These are phyloP conservation scores for Epinephelus lanceolatus DNA, from an alignment of 2,113 vertebrate species.

Conservation along the genomic window DNA sequence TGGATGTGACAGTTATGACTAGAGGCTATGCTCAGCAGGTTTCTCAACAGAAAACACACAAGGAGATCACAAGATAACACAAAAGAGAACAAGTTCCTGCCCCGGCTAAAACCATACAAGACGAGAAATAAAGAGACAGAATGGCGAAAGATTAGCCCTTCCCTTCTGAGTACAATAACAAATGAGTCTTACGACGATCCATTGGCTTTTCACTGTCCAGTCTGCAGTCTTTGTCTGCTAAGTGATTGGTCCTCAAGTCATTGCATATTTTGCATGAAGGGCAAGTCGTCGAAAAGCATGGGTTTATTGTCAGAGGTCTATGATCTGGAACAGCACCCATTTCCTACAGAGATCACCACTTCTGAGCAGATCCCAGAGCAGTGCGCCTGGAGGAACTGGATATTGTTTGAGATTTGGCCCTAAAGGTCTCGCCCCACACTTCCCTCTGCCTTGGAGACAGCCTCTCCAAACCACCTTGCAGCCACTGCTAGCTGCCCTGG, in stretches of 20 bases:
- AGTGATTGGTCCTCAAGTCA: conserved; percentile 1
- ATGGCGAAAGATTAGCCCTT: conserved; percentile 35
- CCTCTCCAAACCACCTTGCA: background rate
- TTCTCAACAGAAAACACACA: conserved; percentile 61
- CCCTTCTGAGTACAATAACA: conserved; percentile 3
- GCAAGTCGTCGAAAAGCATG: background rate
- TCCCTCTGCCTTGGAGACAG: background rate
- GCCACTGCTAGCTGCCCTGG: conserved; percentile 82
- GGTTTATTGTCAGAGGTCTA: conserved; percentile 10
- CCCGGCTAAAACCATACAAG: conserved; percentile 19
- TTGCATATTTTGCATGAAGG: conserved; percentile 16
- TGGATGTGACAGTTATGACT: conserved; percentile 65
- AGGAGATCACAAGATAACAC: conserved; percentile 54
- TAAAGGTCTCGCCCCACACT: conserved; percentile 21
- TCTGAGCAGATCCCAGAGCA: conserved; percentile 27
- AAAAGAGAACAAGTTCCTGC: conserved; percentile 48
- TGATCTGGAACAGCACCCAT: conserved; percentile 20
- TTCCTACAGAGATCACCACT: conserved; percentile 8
- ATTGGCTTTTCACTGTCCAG: conserved; percentile 1
- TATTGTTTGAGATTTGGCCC: conserved; percentile 19
- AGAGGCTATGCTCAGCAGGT: conserved; percentile 56
- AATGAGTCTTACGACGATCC: conserved; percentile 18
- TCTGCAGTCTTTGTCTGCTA: conserved; percentile 29
- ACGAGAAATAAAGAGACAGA: background rate
- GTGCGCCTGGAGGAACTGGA: conserved; percentile 3